Percentiles rank a stretch among this genome's conserved stretches.
These are phyloP conservation scores for Corythaixoides concolor DNA, from an alignment of 2,113 vertebrate genomes.

Conservation along the genomic window DNA sequence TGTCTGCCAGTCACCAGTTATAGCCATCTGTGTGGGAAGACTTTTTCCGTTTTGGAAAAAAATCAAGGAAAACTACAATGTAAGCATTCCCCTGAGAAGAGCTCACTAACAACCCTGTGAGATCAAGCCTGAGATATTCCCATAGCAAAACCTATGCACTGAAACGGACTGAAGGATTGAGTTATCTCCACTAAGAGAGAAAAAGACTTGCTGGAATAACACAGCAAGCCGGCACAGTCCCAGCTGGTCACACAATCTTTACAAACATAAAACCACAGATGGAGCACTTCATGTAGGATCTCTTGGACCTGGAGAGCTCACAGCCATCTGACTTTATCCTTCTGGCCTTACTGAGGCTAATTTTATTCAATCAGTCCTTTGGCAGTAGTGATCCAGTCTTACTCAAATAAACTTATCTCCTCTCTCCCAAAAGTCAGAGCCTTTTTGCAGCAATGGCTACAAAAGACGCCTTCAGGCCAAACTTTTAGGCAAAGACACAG, in stretches of 20 bases:
- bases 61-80: slow-evolving; percentile 41
- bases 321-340: slow-evolving; percentile 34
- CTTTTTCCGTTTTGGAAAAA: slow-evolving; percentile 35
- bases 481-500: background rate
- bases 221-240: background rate
- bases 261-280: slow-evolving; percentile 41
- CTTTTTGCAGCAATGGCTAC: background rate
- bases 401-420: background rate
- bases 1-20: slow-evolving; percentile 57
- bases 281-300: slow-evolving; percentile 25
- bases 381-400: background rate
- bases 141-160: background rate
- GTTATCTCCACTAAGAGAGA: slow-evolving; percentile 2
- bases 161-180: background rate
- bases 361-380: slow-evolving; percentile 33
- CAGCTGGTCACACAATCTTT: background rate
- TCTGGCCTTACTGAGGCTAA: background rate
- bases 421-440: slow-evolving; percentile 2
- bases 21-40: slow-evolving; percentile 60
- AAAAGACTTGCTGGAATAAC: slow-evolving; percentile 23
- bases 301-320: background rate
- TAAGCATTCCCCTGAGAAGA: slow-evolving; percentile 28
- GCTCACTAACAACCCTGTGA: slow-evolving; percentile 11
- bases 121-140: slow-evolving; percentile 4
- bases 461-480: background rate